Evolutionary conservation across 2,797 vertebrate genomes (phyloP).

Genomic region (Gastrophryne carolinensis): DNA sequence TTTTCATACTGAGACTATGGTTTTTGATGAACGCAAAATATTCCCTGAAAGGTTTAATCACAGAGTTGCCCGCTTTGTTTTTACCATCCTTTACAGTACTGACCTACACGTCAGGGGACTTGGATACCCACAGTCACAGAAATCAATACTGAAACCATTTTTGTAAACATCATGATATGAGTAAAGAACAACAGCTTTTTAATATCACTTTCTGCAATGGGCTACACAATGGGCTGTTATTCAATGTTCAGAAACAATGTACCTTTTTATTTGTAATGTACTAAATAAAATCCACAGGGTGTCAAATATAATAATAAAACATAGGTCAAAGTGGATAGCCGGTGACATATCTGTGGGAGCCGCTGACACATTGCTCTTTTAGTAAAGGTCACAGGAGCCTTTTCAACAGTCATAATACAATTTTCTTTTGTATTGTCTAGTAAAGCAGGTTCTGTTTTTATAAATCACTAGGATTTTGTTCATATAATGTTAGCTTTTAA

Average conservation of each 20-base stretch:
- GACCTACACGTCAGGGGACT: neutral
- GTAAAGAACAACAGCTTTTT: too few relatives aligned
- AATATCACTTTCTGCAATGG: neutral
- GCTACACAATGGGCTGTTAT: neutral
- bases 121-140: neutral
- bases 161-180: too few relatives aligned
- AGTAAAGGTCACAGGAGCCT: constrained; percentile 7
- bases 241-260: neutral
- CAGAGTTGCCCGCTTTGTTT: too few relatives aligned
- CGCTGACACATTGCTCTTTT: neutral
- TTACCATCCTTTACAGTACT: neutral
- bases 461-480: neutral
- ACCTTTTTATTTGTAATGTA: neutral
- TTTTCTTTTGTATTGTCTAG: neutral
- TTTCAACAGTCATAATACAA: neutral
- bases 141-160: neutral
- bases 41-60: too few relatives aligned
- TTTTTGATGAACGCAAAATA: too few relatives aligned
- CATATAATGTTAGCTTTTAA: neutral
- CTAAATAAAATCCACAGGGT: neutral
- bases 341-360: neutral
- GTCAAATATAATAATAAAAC: constrained; percentile 10
- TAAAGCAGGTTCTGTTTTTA: neutral
- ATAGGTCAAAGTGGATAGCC: neutral
- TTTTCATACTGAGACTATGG: too few relatives aligned